Evolutionary conservation across 1,140 invertebrate species (phyloP), one percentile per base, ranked within the genome.

Genomic region (Zaprionus inermis): DNA sequence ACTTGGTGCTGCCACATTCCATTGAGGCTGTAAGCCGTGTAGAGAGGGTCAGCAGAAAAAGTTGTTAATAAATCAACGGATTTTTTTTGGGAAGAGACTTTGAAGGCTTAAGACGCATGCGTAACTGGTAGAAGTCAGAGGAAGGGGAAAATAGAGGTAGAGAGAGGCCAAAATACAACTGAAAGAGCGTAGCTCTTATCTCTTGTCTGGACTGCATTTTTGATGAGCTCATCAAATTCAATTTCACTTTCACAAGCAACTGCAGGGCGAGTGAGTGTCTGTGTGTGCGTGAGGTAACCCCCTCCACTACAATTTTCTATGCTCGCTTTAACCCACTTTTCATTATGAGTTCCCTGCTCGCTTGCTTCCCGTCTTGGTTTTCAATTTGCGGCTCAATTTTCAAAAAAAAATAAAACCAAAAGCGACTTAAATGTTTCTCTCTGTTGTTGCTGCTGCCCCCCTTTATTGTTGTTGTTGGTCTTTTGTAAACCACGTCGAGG

Each of bases 281-380:
- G 46, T 55, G 28, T 55, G 5, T 55, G 24, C 36, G 41, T 77
- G 71, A 69, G 71, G 71, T 73, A 73, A 77, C 72, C 74, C 24
- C 44, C 59, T 72, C 65, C 6, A 28, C 32, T 28, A 72, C 51
- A 58, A 80, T 86, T 88, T 83, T 74, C 83, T 77, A 76, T 79
- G 83, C 76, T 82, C 84, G 64, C 77, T 83, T 83, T 89, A 88
- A 89, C 83, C 83, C 83, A 88, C 72, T 83, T 88, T 88, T 78
- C 57, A 67, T 64, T 79, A 58, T 63, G 69, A 14, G 16, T 78
- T 56, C 36, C 34, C 38, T 55, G 11, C 18, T 30, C 66, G 76
- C 56, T 81, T 67, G 76, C 82, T 82, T 75, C 72, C 86, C 76
- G 79, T 79, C 82, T 85, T 82, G 79, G 74, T 85, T 88, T 88